These are phyloP conservation scores for Ferrisia virgata DNA, from an alignment of 2,888 invertebrate species.

Conservation along the genomic window DNA sequence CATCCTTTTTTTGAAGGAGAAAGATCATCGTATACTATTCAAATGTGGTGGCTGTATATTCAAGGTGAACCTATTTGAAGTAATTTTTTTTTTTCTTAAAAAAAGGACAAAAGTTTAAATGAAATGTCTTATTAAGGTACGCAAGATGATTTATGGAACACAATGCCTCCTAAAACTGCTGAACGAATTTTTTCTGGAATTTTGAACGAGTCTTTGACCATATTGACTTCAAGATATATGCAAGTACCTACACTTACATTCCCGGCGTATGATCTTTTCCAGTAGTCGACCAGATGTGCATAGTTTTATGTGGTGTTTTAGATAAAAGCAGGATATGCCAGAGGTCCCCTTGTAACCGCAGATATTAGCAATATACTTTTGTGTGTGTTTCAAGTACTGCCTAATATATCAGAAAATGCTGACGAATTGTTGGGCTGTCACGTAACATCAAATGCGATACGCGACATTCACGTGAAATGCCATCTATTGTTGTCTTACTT, in stretches of 20 bases:
- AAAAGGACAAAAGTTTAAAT: no score
- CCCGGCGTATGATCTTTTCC: no score
- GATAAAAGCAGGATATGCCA: constrained; percentile 64
- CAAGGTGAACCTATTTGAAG: constrained; percentile 64
- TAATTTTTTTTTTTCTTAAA: no score
- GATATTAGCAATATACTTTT: constrained; percentile 74
- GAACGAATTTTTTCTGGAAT: constrained; percentile 80
- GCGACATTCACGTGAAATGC: constrained; percentile 80
- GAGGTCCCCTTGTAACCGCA: constrained; percentile 62
- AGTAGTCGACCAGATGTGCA: neutral
- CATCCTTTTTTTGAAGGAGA: constrained; percentile 68
- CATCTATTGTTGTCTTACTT: constrained; percentile 73
- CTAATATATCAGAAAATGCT: constrained; percentile 59
- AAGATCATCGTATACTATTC: constrained; percentile 75
- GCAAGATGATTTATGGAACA: constrained; percentile 77
- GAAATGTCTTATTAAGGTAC: constrained; percentile 59
- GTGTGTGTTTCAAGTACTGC: constrained; percentile 70
- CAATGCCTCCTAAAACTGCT: constrained; percentile 84
- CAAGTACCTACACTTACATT: constrained; percentile 63
- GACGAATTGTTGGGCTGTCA: constrained; percentile 60
- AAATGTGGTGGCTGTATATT: constrained; percentile 88
- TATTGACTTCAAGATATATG: constrained; percentile 74
- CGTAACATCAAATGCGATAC: constrained; percentile 64
- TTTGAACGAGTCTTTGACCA: constrained; percentile 79
- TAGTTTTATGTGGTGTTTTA: constrained; percentile 52